phyloP scores from a whole-genome alignment of 2,113 vertebrate species.

The Bucco capensis region DNA sequence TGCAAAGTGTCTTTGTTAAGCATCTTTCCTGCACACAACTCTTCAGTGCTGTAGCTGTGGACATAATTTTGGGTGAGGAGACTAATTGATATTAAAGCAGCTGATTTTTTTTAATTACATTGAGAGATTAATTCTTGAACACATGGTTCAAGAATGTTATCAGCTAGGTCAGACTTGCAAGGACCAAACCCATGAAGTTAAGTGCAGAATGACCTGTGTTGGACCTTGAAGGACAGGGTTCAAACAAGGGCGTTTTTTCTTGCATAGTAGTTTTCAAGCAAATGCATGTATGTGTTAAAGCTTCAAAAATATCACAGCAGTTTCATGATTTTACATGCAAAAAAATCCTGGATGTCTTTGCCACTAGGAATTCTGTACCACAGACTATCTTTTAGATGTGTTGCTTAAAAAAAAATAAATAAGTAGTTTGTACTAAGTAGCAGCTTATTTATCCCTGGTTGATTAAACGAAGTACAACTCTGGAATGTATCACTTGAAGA shows the following conservation, averaged over 20 bases:
- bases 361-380: slow-evolving; percentile 20
- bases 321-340: slow-evolving; percentile 43
- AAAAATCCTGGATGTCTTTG: slow-evolving; percentile 12
- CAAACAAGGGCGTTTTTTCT: neutral
- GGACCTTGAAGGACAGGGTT: neutral
- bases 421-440: slow-evolving; percentile 24
- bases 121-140: neutral
- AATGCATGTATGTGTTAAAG: neutral
- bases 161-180: neutral
- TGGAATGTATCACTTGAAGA: slow-evolving; percentile 45
- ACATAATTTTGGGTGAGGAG: neutral
- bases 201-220: neutral
- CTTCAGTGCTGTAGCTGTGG: neutral
- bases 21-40: neutral
- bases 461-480: slow-evolving; percentile 10
- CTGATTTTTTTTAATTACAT: neutral
- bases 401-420: neutral
- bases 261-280: neutral
- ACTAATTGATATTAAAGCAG: neutral
- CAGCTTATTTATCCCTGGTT: slow-evolving; percentile 36
- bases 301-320: slow-evolving; percentile 43
- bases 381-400: neutral
- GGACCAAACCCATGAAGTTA: neutral
- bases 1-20: slow-evolving; percentile 1
- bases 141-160: neutral